These are phyloP conservation scores for Menura novaehollandiae DNA, from an alignment of 2,113 vertebrate genomes.

Conservation along the genomic window DNA sequence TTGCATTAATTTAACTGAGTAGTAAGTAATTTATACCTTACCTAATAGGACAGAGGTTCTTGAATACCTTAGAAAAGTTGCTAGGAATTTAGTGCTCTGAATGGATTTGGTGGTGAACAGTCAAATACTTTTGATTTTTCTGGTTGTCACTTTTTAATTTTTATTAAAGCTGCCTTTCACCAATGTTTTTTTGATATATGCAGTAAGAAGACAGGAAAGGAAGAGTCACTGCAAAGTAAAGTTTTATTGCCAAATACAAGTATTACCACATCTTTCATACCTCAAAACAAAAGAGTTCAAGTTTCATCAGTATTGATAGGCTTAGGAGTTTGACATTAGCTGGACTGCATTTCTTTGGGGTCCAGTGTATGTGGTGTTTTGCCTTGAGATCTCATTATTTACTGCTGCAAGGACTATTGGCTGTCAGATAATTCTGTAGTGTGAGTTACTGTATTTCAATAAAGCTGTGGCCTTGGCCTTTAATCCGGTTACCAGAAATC, in stretches of 20 bases:
- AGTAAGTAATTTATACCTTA: neutral
- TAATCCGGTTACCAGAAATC: neutral
- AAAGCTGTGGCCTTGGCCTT: constrained; percentile 45
- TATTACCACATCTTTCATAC: neutral
- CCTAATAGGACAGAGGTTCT: neutral
- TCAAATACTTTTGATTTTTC: neutral
- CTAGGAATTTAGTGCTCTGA: neutral
- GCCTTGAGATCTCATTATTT: constrained; percentile 25
- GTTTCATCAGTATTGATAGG: neutral
- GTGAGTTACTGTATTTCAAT: constrained; percentile 45
- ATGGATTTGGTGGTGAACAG: neutral
- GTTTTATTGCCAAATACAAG: neutral
- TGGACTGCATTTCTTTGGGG: neutral
- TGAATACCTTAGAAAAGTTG: neutral
- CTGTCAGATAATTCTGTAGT: constrained; percentile 22
- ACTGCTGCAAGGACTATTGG: neutral
- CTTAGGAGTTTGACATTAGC: neutral
- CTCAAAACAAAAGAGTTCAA: neutral
- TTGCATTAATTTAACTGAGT: neutral
- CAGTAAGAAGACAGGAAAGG: neutral
- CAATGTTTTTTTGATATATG: neutral
- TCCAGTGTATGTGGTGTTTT: neutral
- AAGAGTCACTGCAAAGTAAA: neutral
- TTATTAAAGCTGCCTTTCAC: neutral
- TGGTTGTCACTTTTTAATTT: neutral